A percentile compares a stretch with the other conserved stretches of the same genome.
phyloP scores from a whole-genome alignment of 2,113 vertebrate species.

The Beaufortia kweichowensis region DNA sequence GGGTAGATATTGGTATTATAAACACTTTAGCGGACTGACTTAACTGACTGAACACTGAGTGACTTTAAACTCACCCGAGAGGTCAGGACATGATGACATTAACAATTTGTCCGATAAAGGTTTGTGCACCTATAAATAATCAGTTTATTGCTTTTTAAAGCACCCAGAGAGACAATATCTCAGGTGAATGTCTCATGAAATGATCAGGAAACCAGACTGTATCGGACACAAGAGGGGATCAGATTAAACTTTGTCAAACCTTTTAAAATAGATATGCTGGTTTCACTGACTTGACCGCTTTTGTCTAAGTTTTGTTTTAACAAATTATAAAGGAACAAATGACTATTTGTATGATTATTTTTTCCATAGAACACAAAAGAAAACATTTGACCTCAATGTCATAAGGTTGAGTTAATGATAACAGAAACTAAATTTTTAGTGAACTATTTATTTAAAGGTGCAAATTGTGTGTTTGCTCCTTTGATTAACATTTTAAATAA shows the following conservation, averaged over 20 bases:
- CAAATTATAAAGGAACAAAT: not conserved
- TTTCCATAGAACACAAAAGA: no score
- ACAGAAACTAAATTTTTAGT: no score
- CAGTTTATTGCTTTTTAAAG: conserved; percentile 17
- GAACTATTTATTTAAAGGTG: no score
- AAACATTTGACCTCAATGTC: no score
- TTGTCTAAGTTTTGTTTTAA: not conserved
- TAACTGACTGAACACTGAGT: conserved; percentile 2
- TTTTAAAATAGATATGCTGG: not conserved
- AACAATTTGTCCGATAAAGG: conserved; percentile 21
- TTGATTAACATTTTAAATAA: no score
- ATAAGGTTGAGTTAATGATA: no score
- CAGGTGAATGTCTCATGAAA: conserved; percentile 41
- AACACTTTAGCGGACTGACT: conserved; percentile 24
- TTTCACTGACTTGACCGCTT: not conserved
- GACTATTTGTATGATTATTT: no score
- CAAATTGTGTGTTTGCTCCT: no score
- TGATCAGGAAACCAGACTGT: conserved; percentile 32
- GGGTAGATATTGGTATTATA: conserved; percentile 22
- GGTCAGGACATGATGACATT: conserved; percentile 31
- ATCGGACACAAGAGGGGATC: conserved; percentile 5
- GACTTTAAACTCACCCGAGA: conserved; percentile 4
- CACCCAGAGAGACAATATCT: not conserved
- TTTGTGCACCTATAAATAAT: conserved; percentile 36
- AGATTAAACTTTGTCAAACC: not conserved